Conservation (phyloP, 2,113 vertebrate species). For the Turdus rufiventris region DNA sequence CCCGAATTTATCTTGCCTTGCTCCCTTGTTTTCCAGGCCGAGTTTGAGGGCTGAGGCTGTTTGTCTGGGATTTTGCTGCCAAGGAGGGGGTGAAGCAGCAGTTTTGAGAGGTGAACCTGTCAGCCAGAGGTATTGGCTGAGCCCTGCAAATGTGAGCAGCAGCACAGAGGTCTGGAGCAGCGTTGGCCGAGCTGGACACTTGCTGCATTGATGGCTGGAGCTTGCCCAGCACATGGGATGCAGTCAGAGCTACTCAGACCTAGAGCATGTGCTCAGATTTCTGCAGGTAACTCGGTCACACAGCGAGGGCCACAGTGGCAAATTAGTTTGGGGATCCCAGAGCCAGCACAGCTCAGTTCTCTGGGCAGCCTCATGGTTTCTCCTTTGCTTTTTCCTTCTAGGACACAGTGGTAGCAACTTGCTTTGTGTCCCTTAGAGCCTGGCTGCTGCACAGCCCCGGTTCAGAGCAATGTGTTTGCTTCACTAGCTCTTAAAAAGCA, state of each 20-base stretch:
- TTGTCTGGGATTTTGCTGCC: neutral
- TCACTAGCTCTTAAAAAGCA: neutral
- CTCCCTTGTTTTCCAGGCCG: neutral
- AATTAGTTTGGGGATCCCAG: neutral
- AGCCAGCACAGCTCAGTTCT: neutral
- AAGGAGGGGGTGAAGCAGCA: neutral
- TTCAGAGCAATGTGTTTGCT: neutral
- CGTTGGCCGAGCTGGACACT: neutral
- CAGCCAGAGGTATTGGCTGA: neutral
- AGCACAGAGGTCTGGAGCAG: neutral
- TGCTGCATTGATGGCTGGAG: neutral
- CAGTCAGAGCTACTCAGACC: neutral
- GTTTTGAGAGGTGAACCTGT: neutral
- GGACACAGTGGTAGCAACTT: accelerated
- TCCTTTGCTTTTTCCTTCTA: neutral
- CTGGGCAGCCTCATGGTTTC: neutral
- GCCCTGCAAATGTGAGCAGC: neutral
- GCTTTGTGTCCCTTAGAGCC: neutral
- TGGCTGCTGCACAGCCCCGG: neutral
- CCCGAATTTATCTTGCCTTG: accelerated
- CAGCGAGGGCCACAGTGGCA: neutral
- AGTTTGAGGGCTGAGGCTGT: neutral
- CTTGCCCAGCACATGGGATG: neutral
- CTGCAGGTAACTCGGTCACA: accelerated
- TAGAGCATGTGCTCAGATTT: accelerated